Evolutionary conservation across 2,888 invertebrate species (phyloP).

Genomic region (Lymantria monacha): DNA sequence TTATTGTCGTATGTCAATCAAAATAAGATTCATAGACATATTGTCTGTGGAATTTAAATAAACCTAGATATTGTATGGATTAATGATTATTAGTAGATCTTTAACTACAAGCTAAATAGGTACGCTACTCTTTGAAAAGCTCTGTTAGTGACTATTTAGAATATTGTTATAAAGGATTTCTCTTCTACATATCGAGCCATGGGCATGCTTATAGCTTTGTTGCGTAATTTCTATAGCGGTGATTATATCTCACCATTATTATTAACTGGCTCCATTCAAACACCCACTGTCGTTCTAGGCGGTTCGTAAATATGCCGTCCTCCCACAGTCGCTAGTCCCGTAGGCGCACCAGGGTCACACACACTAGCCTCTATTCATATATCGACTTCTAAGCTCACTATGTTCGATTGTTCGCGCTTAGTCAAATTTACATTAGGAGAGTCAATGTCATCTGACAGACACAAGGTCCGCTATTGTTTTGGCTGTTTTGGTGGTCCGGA

Average conservation of each 20-base stretch:
- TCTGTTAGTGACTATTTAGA: slow-evolving; percentile 69
- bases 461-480: slow-evolving; percentile 77
- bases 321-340: slow-evolving; percentile 78
- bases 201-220: slow-evolving; percentile 74
- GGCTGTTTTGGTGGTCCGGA: slow-evolving; percentile 71
- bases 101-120: slow-evolving; percentile 52
- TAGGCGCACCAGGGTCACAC: slow-evolving; percentile 81
- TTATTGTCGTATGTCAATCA: too few species aligned
- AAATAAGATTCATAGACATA: slow-evolving; percentile 14
- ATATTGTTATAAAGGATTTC: slow-evolving; percentile 47
- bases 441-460: slow-evolving; percentile 71
- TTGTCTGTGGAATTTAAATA: background rate
- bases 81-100: slow-evolving; percentile 61
- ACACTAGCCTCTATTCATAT: slow-evolving; percentile 71
- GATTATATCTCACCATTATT: slow-evolving; percentile 83
- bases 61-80: slow-evolving; percentile 32
- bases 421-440: slow-evolving; percentile 75
- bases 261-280: slow-evolving; percentile 81
- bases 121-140: slow-evolving; percentile 53
- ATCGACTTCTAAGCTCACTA: slow-evolving; percentile 70
- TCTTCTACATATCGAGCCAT: slow-evolving; percentile 64
- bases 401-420: slow-evolving; percentile 72
- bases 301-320: slow-evolving; percentile 79
- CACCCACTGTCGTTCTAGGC: slow-evolving; percentile 80
- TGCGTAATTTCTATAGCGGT: slow-evolving; percentile 79